Conservation (phyloP, 2,888 invertebrate genomes). For the Eueremaeus valkanovi region DNA sequence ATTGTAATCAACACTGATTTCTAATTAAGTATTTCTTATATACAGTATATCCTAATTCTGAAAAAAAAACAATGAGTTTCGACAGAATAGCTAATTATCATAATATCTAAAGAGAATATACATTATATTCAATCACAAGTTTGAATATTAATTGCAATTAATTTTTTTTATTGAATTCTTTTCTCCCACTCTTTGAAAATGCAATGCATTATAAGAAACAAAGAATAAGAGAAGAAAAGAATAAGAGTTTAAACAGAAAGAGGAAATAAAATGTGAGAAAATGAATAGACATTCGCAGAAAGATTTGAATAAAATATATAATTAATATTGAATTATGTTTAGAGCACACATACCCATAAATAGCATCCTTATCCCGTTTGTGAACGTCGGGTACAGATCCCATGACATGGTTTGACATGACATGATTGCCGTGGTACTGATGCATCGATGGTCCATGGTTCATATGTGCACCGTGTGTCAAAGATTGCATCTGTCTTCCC, state of each 20-base stretch:
- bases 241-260: not conserved
- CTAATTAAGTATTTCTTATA: not conserved
- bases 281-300: too few species aligned
- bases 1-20: not conserved
- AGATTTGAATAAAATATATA: not conserved
- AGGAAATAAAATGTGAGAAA: not conserved
- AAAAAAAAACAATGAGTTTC: too few species aligned
- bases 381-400: constrained; percentile 76
- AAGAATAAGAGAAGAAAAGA: not conserved
- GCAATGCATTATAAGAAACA: not conserved
- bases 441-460: constrained; percentile 57
- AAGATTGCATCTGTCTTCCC: constrained; percentile 60
- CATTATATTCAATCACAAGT: too few species aligned
- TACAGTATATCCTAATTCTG: too few species aligned
- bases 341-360: constrained; percentile 78
- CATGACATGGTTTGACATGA: constrained; percentile 58
- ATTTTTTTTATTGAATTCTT: not conserved
- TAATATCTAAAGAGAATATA: too few species aligned
- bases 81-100: too few species aligned
- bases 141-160: too few species aligned
- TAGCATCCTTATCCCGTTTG: constrained; percentile 97
- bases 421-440: constrained; percentile 68
- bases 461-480: constrained; percentile 57
- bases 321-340: not conserved
- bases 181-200: not conserved